phyloP scores from a whole-genome alignment of 1,140 invertebrate genomes.

The Bombus confusus region DNA sequence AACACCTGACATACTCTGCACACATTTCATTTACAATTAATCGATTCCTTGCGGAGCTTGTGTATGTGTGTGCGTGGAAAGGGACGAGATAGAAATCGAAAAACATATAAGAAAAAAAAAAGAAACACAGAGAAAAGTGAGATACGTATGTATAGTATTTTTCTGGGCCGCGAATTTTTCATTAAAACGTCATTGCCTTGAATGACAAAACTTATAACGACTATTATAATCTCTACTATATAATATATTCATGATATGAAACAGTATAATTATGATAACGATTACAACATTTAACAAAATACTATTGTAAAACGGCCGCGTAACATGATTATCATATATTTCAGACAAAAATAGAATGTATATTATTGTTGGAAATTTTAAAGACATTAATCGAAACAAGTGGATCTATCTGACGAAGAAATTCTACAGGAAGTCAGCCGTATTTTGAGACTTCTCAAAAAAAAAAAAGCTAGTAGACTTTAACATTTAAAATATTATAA shows the following conservation, averaged over 20 bases:
- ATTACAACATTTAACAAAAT: not conserved
- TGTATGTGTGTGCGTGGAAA: constrained; percentile 26
- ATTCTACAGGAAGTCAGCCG: constrained; percentile 40
- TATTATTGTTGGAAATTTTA: too few species aligned
- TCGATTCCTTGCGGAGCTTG: constrained; percentile 21
- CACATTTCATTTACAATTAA: constrained; percentile 39
- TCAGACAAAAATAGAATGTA: not conserved
- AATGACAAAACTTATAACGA: constrained; percentile 1
- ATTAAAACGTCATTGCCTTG: constrained; percentile 26
- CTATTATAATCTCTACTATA: not conserved
- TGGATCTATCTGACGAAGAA: constrained; percentile 17
- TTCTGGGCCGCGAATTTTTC: constrained; percentile 38
- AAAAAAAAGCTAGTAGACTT: not conserved
- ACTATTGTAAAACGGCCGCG: not conserved
- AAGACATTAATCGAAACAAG: not conserved
- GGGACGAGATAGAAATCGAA: not conserved
- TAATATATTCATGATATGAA: not conserved
- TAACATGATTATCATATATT: not conserved
- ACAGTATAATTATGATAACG: not conserved
- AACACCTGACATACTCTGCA: constrained; percentile 13
- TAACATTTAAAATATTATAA: constrained; percentile 4
- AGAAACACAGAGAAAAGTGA: not conserved
- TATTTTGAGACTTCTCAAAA: constrained; percentile 47
- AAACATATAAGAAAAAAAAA: not conserved
- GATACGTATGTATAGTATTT: constrained; percentile 43